Percentiles rank a stretch among this genome's conserved stretches.
phyloP scores from a whole-genome alignment of 2,797 vertebrate species.

The Pangasius djambal region DNA sequence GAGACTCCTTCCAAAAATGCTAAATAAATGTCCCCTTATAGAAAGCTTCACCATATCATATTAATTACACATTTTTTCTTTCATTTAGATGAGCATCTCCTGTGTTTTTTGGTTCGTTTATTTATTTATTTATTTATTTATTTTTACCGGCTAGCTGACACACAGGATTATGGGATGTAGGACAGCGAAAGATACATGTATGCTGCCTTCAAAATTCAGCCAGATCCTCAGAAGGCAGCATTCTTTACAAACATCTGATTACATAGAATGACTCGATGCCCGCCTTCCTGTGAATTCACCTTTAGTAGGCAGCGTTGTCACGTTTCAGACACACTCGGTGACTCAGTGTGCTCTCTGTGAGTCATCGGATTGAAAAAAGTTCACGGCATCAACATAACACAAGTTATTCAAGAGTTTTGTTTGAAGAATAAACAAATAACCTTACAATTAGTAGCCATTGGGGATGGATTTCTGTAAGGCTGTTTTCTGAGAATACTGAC shows the following conservation, averaged over 20 bases:
- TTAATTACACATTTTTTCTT: background rate
- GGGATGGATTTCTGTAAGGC: no score
- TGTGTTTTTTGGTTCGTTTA: background rate
- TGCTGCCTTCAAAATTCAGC: background rate
- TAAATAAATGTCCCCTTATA: background rate
- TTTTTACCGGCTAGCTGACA: no score
- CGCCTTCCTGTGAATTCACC: conserved; percentile 3
- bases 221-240: background rate
- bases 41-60: background rate
- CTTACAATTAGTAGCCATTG: background rate
- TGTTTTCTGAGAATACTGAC: no score
- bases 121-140: no score
- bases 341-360: background rate
- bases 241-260: background rate
- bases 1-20: background rate
- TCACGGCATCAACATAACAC: background rate
- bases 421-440: background rate
- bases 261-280: conserved; percentile 1
- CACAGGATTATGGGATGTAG: background rate
- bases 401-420: background rate
- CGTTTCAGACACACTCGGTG: background rate
- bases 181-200: background rate
- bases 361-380: background rate
- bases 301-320: conserved; percentile 20
- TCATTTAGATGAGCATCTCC: background rate